Conservation (phyloP, 2,797 vertebrate species). For the Clamator glandarius region DNA sequence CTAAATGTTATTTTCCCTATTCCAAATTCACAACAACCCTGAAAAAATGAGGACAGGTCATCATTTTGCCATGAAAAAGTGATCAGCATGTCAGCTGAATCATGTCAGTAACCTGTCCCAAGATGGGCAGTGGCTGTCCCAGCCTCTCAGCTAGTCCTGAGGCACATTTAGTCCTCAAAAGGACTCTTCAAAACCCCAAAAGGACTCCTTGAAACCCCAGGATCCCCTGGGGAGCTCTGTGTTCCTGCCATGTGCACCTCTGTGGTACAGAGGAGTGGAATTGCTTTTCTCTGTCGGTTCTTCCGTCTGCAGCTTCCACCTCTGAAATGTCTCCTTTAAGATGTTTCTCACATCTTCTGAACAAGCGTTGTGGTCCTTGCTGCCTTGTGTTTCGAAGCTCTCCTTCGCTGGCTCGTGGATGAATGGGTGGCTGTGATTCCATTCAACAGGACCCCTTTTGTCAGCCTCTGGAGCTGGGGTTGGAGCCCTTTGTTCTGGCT, state of each 20-base stretch:
- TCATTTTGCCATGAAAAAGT: background rate
- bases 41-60: background rate
- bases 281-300: background rate
- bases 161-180: background rate
- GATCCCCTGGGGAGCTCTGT: background rate
- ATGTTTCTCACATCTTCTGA: background rate
- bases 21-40: background rate
- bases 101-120: background rate
- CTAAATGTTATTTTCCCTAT: background rate
- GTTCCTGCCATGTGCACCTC: background rate
- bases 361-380: background rate
- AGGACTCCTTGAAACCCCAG: background rate
- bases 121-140: background rate
- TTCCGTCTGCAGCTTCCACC: background rate
- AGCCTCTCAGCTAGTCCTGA: slow-evolving; percentile 11
- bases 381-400: slow-evolving; percentile 5
- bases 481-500: slow-evolving; percentile 52
- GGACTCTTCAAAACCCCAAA: background rate
- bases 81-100: background rate
- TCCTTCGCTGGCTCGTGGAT: background rate
- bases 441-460: slow-evolving; percentile 73
- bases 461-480: slow-evolving; percentile 40
- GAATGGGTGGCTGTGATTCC: slow-evolving; percentile 59
- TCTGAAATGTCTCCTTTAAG: background rate
- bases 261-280: background rate